A percentile compares a stretch with the other conserved stretches of the same genome.
Evolutionary conservation across 2,113 vertebrate genomes (phyloP).

Genomic region (Theristicus caerulescens): DNA sequence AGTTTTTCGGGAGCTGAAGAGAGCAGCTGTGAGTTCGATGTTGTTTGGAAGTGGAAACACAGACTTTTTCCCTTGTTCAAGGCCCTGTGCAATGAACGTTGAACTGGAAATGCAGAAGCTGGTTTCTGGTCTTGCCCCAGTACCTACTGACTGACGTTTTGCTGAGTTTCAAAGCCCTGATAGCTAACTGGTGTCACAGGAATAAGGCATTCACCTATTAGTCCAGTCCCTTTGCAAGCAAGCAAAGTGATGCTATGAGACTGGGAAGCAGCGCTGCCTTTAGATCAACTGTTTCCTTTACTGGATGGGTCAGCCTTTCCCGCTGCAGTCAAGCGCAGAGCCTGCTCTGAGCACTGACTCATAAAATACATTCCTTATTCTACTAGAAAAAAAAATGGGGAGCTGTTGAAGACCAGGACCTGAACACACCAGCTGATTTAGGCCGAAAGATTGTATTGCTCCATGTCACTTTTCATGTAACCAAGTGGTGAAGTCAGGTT

Average conservation of each 20-base stretch:
- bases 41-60: accelerated
- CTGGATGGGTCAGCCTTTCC: neutral
- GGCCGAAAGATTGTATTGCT: neutral
- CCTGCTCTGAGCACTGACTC: neutral
- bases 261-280: accelerated
- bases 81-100: accelerated
- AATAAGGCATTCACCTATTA: neutral
- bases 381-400: neutral
- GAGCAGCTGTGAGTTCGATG: accelerated
- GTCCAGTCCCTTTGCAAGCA: neutral
- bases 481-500: neutral
- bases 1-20: neutral
- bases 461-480: accelerated
- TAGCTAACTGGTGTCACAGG: neutral
- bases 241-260: accelerated
- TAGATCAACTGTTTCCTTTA: neutral
- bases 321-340: neutral
- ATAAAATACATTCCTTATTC: neutral
- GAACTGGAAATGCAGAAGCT: neutral
- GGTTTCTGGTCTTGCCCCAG: neutral
- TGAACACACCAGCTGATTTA: neutral
- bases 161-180: neutral
- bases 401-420: neutral
- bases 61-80: neutral
- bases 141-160: neutral